These are phyloP conservation scores for Lepidurus apus DNA, from an alignment of 1,140 invertebrate genomes.

Conservation along the genomic window DNA sequence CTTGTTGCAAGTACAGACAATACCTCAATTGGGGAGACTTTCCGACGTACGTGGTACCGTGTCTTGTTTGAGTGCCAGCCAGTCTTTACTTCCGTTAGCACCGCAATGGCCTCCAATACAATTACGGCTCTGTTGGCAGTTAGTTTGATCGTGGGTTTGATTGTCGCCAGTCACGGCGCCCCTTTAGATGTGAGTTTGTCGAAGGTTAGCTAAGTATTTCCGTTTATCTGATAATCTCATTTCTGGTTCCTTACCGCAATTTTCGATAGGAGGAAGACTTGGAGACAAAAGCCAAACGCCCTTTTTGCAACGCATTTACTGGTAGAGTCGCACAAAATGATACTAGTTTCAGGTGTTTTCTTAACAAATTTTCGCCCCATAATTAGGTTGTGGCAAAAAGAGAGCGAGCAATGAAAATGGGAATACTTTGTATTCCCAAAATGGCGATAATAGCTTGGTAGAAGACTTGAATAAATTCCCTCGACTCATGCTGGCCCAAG, in stretches of 20 bases:
- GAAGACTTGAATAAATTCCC: not conserved
- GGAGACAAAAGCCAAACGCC: not conserved
- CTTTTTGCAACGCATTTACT: not conserved
- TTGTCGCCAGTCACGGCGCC: not conserved
- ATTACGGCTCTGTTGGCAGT: not conserved
- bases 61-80: not conserved
- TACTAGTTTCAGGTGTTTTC: not conserved
- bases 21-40: not conserved
- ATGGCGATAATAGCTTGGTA: not conserved
- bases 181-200: not conserved
- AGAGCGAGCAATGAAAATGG: constrained; percentile 4
- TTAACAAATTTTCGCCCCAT: not conserved
- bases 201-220: no score
- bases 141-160: not conserved
- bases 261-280: constrained; percentile 10
- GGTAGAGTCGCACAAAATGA: not conserved
- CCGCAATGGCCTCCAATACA: not conserved
- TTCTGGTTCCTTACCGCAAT: not conserved
- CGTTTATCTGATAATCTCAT: not conserved
- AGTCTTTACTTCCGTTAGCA: no score
- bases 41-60: not conserved
- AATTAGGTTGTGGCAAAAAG: constrained; percentile 7
- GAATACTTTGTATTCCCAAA: not conserved
- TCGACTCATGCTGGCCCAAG: not conserved
- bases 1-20: not conserved